These are phyloP conservation scores for Phasianus colchicus DNA, from an alignment of 2,113 vertebrate genomes.

Conservation along the genomic window DNA sequence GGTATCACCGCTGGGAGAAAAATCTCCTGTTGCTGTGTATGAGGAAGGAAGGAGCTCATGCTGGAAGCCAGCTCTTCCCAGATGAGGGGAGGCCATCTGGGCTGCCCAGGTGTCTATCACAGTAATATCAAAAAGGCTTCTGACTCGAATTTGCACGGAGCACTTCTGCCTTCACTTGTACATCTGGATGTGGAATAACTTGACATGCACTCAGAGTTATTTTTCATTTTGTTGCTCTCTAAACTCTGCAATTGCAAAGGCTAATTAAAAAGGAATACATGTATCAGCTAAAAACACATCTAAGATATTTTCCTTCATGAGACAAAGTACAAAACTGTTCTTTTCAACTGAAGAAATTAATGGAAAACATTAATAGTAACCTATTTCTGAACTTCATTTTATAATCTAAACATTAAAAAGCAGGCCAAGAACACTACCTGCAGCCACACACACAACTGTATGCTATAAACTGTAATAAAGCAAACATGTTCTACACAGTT, in stretches of 20 bases:
- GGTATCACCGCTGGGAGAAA: no score
- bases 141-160: accelerated
- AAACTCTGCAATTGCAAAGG: not conserved
- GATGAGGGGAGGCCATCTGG: no score
- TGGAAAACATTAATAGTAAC: not conserved
- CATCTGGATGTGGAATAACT: not conserved
- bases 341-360: not conserved
- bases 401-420: not conserved
- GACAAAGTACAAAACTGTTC: not conserved
- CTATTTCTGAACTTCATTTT: not conserved
- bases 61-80: not conserved
- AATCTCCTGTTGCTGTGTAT: not conserved
- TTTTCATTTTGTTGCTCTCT: not conserved
- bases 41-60: not conserved
- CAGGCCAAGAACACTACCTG: not conserved
- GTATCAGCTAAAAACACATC: not conserved
- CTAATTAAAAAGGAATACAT: not conserved
- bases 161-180: not conserved
- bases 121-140: accelerated
- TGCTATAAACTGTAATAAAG: not conserved
- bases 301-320: not conserved
- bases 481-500: not conserved
- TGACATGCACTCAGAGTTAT: not conserved
- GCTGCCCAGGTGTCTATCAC: not conserved
- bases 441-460: not conserved